Evolutionary conservation across 1,140 invertebrate genomes (phyloP), one percentile per base, ranked within the genome.

Genomic region (Zelostemma sp.): DNA sequence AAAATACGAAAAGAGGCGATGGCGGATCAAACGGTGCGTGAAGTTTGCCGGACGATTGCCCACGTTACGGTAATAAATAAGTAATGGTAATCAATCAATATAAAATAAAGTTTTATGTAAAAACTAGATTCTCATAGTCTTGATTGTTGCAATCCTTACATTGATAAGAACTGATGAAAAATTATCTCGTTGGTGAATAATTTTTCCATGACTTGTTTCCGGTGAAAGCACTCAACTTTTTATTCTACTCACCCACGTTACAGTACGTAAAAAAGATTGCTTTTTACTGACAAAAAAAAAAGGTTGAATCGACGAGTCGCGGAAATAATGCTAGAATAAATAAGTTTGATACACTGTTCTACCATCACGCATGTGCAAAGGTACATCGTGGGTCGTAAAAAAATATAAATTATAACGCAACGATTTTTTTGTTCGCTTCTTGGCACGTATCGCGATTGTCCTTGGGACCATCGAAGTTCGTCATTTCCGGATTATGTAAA

Each of bases 241-340:
- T n/a, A n/a, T n/a, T n/a, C n/a, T n/a, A n/a, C n/a, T n/a, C n/a
- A n/a, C n/a, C n/a, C n/a, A n/a, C 35, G 35, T 38, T 2, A 38
- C 14, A 2, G 14, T 9, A 12, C 9, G 11, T n/a, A 2, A 38
- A 38, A 38, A 38, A 31, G 5, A 31, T 31, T 31, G 28, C 11
- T 31, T 6, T 6, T 6, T 31, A 31, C 11, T 31, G n/a, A 60
- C 60, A 43, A 59, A 55, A 11, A 1, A 16, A 21, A 6, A 14
- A 55, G 12, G 45, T 61, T 67, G 51, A 68, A 12, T 16, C 45
- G 15, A 33, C 47, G 38, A 55, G 48, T 19, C n/a, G n/a, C n/a
- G n/a, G n/a, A 38, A 67, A 50, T 76, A 73, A 68, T 72, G 60
- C 66, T 81, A 80, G 12, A 80, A 81, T 81, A 78, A 80, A 79